Evolutionary conservation across 2,113 vertebrate genomes (phyloP).

Genomic region (Callorhinus ursinus): DNA sequence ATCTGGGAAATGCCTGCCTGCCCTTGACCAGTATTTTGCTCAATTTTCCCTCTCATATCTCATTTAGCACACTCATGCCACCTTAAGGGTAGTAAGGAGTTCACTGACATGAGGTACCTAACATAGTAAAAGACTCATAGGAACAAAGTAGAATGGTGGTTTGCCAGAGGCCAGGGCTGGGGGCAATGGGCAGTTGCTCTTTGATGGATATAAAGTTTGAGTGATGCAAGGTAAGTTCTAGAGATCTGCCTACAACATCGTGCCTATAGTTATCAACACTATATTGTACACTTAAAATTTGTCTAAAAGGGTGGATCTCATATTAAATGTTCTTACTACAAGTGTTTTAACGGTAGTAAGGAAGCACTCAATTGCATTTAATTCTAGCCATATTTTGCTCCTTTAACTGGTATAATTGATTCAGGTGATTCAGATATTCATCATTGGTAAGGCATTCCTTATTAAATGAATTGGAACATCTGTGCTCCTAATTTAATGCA

Average conservation of each 20-base stretch:
- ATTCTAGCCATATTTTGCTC: background rate
- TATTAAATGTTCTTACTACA: background rate
- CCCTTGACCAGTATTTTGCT: background rate
- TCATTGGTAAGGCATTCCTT: background rate
- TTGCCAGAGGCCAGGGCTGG: background rate
- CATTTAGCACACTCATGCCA: background rate
- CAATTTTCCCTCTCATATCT: background rate
- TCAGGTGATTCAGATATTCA: background rate
- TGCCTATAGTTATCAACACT: background rate
- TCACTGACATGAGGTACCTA: background rate
- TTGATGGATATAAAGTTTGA: background rate
- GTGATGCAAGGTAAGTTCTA: background rate
- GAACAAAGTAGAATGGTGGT: background rate
- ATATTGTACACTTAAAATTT: background rate
- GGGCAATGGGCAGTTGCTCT: background rate
- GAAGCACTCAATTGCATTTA: background rate
- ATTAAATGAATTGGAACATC: background rate
- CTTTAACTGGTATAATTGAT: background rate
- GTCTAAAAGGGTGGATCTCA: background rate
- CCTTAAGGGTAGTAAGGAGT: background rate
- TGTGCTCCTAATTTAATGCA: conserved; percentile 7
- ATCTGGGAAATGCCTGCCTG: conserved; percentile 29
- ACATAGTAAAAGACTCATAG: background rate
- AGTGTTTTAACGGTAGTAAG: background rate
- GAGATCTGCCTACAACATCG: background rate